Evolutionary conservation across 2,888 invertebrate genomes (phyloP), one percentile per base, ranked within the genome.

Genomic region (Protodeltote pygarga): DNA sequence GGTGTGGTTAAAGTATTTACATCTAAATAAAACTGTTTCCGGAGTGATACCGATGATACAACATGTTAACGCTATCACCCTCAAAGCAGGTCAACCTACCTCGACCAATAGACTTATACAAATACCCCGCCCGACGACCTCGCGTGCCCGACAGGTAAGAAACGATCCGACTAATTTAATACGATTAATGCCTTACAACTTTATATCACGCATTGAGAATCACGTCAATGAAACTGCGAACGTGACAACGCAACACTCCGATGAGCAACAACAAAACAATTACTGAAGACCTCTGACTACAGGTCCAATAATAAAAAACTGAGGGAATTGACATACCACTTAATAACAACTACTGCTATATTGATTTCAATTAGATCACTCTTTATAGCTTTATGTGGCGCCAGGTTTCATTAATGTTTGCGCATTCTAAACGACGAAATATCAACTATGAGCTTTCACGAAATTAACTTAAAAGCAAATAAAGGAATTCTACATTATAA

Each of bases 341-440:
- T 77, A 67, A 72, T 45, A 58, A 48, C 48, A 59, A 66, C 54
- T 53, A 57, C 60, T 52, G 57, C 42, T 74, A 66, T 63, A 80
- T 79, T 79, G 78, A 73, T 79, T 75, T 75, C 69, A 76, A 85
- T 85, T 74, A 78, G 17, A 41, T 45, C 55, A 25, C 27, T 70
- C 68, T 71, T 72, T 66, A 63, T 59, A 54, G 47, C 39, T 46
- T 10, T 27, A 34, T 21, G 25, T 53, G 52, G 38, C 55, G 53
- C 53, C 52, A 47, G 10, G 47, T 37, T 33, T 23, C 20, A 39
- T 37, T 39, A 28, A 46, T 35, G 27, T 23, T 19, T 24, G 31
- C 11, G 39, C 37, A 29, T 55, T 61, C 47, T 53, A 39, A 49
- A 45, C 58, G 28, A 45, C 58, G 28, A 61, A 59, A 61, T 49